Conservation (phyloP, 2,113 vertebrate species). For the Bubo blakistoni region DNA sequence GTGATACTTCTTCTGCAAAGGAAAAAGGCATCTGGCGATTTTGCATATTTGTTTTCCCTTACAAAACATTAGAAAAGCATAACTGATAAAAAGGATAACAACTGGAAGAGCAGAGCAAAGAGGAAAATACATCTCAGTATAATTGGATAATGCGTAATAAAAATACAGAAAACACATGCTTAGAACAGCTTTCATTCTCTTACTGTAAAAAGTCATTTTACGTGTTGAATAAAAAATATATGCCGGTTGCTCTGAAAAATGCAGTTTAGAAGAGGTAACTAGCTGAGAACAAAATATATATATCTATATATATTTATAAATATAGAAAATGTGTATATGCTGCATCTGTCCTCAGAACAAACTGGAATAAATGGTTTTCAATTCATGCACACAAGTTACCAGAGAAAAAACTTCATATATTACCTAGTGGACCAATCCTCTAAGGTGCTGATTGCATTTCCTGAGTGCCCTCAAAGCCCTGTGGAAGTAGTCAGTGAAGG, state of each 20-base stretch:
- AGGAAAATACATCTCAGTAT: conserved; percentile 69
- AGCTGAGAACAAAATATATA: conserved; percentile 64
- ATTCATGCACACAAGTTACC: conserved; percentile 43
- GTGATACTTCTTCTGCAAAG: conserved; percentile 70
- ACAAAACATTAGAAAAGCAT: conserved; percentile 69
- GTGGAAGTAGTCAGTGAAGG: neutral
- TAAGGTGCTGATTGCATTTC: conserved; percentile 41
- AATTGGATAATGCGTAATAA: conserved; percentile 70
- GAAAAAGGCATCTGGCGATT: conserved; percentile 66
- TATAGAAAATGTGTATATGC: conserved; percentile 62
- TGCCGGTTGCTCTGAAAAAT: conserved; percentile 55
- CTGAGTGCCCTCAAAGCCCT: conserved; percentile 25
- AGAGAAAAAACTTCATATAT: conserved; percentile 51
- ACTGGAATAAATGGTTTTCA: conserved; percentile 30
- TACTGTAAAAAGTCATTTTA: conserved; percentile 61
- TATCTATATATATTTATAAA: conserved; percentile 63
- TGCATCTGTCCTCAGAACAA: conserved; percentile 57
- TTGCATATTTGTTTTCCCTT: conserved; percentile 73
- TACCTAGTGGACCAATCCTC: neutral
- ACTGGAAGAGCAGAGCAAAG: conserved; percentile 62
- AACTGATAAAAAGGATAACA: conserved; percentile 67
- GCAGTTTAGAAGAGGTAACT: conserved; percentile 57
- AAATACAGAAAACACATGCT: conserved; percentile 73
- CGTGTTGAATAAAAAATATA: conserved; percentile 61
- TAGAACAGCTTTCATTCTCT: conserved; percentile 62